phyloP scores from a whole-genome alignment of 1,140 invertebrate species.

The Ips typographus region DNA sequence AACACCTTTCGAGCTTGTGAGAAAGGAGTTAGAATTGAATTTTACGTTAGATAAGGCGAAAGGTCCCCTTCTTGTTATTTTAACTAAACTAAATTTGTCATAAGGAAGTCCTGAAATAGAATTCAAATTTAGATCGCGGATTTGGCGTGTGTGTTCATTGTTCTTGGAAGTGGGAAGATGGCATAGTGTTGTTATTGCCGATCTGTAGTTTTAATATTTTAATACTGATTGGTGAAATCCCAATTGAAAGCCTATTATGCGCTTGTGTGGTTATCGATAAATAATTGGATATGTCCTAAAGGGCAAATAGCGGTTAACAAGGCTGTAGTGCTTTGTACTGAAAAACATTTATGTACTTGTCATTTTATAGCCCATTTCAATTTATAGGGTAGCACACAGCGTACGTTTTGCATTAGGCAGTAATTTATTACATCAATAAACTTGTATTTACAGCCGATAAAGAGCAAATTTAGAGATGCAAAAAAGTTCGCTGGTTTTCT shows the following conservation, averaged over 20 bases:
- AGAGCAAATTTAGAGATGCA: conserved; percentile 1
- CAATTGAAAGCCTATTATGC: conserved; percentile 2
- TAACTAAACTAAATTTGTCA: conserved; percentile 5
- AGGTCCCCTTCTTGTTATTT: conserved; percentile 1
- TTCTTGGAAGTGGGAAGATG: too few relatives aligned
- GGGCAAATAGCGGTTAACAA: conserved; percentile 4
- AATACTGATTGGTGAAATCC: too few relatives aligned
- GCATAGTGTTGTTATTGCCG: too few relatives aligned
- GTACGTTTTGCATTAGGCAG: background rate
- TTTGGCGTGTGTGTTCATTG: too few relatives aligned
- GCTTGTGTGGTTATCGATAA: background rate
- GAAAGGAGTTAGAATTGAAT: background rate
- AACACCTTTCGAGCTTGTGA: conserved; percentile 10
- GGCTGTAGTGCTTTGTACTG: conserved; percentile 2
- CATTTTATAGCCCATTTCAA: conserved; percentile 11
- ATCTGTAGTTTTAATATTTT: too few relatives aligned
- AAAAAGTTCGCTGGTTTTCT: too few relatives aligned
- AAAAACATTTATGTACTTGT: conserved; percentile 14
- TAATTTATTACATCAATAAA: conserved; percentile 11
- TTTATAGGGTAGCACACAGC: conserved; percentile 1
- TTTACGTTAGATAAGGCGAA: conserved; percentile 5
- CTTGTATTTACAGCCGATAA: conserved; percentile 6
- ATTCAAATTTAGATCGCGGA: too few relatives aligned
- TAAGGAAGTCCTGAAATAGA: background rate
- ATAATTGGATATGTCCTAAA: conserved; percentile 5